Percentiles rank a stretch among this genome's conserved stretches.
These are phyloP conservation scores for Chaetura pelagica DNA, from an alignment of 2,113 vertebrate genomes.

Conservation along the genomic window DNA sequence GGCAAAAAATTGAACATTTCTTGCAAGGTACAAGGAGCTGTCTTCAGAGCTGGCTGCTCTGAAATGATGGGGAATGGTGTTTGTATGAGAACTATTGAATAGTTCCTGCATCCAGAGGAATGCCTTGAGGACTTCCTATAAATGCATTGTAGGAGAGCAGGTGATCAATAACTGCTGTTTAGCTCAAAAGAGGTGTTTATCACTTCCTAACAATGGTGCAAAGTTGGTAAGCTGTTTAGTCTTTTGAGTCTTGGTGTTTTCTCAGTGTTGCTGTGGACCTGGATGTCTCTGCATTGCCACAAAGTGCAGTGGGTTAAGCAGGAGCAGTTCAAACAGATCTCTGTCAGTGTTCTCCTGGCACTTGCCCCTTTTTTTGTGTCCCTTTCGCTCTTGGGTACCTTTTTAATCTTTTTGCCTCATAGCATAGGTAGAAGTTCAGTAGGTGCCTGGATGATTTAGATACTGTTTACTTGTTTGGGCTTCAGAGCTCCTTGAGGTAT, in stretches of 20 bases:
- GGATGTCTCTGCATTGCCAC: neutral
- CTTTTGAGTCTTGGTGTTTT: neutral
- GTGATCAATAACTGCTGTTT: constrained; percentile 24
- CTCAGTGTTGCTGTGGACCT: neutral
- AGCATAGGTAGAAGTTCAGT: neutral
- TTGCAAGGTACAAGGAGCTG: neutral
- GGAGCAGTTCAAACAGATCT: accelerated
- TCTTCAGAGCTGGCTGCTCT: neutral
- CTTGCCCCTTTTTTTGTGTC: neutral
- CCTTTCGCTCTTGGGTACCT: neutral
- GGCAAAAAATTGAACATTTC: neutral
- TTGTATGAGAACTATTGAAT: neutral
- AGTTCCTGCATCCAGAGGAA: neutral
- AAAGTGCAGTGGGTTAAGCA: neutral
- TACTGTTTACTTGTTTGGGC: neutral
- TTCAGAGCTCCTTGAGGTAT: neutral
- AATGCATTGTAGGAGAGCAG: neutral
- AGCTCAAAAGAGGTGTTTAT: neutral
- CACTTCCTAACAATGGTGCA: neutral
- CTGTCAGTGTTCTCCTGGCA: neutral
- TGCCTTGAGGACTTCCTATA: neutral
- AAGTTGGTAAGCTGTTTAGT: neutral
- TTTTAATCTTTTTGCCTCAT: neutral
- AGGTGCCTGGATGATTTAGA: neutral
- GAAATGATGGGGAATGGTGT: neutral